These are phyloP conservation scores for Sarcophaga carnaria DNA, from an alignment of 2,888 invertebrate species.

Conservation along the genomic window DNA sequence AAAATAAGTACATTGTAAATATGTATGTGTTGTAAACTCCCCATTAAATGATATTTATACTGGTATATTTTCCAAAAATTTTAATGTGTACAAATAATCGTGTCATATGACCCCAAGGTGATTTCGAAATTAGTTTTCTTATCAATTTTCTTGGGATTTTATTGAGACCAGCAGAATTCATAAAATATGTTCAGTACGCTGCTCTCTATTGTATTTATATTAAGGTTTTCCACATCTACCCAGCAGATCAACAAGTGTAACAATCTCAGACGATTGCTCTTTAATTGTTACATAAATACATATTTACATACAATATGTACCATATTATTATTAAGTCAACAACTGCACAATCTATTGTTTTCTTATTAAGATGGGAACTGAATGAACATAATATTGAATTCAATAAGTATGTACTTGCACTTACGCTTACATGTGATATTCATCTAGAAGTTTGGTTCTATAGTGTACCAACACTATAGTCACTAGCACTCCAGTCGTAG, in stretches of 20 bases:
- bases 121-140: slow-evolving; percentile 15
- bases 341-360: slow-evolving; percentile 19
- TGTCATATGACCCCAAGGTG: slow-evolving; percentile 18
- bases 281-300: slow-evolving; percentile 55
- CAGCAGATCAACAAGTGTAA: slow-evolving; percentile 18
- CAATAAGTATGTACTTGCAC: not conserved
- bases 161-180: slow-evolving; percentile 48
- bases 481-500: not conserved
- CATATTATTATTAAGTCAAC: not conserved
- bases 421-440: not conserved
- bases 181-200: not conserved
- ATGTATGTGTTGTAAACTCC: not conserved
- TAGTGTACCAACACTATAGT: not conserved
- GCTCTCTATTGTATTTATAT: slow-evolving; percentile 42
- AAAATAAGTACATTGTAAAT: not conserved
- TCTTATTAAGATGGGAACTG: slow-evolving; percentile 14
- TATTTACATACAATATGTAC: not conserved
- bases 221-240: slow-evolving; percentile 43
- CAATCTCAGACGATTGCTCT: slow-evolving; percentile 52
- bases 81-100: not conserved
- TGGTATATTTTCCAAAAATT: not conserved
- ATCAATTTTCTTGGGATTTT: slow-evolving; percentile 29
- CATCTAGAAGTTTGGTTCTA: not conserved
- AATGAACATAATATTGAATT: not conserved
- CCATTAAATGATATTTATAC: not conserved